Evolutionary conservation across 2,888 invertebrate species (phyloP).

Genomic region (Dryomyza anilis): DNA sequence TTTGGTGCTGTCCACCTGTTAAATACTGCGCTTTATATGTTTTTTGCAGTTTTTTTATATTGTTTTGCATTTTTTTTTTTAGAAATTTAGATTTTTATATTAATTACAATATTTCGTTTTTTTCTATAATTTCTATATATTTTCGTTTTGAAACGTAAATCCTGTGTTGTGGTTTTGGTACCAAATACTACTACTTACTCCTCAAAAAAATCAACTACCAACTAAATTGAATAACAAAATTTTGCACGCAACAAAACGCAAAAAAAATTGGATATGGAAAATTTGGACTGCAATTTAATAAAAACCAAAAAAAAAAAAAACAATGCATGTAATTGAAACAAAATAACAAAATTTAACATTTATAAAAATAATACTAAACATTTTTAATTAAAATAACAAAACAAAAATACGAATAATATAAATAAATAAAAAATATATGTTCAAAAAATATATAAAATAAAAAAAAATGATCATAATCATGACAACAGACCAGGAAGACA

Average conservation of each 20-base stretch:
- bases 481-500: slow-evolving; percentile 31
- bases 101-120: slow-evolving; percentile 16
- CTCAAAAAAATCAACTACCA: slow-evolving; percentile 7
- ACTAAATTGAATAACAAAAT: neutral
- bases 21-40: neutral
- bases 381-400: too few relatives aligned
- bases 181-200: slow-evolving; percentile 18
- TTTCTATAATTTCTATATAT: slow-evolving; percentile 16
- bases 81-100: slow-evolving; percentile 11
- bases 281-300: neutral
- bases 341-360: neutral
- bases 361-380: neutral
- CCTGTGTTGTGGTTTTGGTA: slow-evolving; percentile 28
- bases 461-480: neutral
- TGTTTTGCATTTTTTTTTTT: slow-evolving; percentile 2
- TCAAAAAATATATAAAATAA: neutral
- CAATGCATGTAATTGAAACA: neutral
- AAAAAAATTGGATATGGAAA: neutral
- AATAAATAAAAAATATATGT: neutral
- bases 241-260: neutral
- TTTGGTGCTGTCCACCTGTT: neutral
- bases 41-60: neutral
- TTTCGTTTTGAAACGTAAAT: slow-evolving; percentile 10
- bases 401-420: neutral
- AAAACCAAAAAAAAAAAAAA: neutral